Percentiles rank a stretch among this genome's conserved stretches.
Conservation (phyloP, 2,888 invertebrate genomes). For the Campopleginae sp. region DNA sequence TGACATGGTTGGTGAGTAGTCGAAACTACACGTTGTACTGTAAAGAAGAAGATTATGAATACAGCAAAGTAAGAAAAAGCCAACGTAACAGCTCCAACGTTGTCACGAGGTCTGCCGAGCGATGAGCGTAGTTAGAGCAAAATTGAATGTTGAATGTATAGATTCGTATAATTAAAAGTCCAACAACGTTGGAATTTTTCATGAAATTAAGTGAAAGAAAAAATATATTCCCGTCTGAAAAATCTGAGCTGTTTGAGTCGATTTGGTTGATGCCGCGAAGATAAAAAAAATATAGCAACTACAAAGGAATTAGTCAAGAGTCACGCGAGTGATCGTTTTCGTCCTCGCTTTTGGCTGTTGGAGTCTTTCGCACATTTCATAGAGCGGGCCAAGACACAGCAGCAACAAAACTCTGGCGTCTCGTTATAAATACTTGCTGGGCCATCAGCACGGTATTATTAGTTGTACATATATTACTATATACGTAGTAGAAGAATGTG, state of each 20-base stretch:
- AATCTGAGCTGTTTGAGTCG: not conserved
- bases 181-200: not conserved
- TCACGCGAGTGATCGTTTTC: not conserved
- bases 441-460: slow-evolving; percentile 37
- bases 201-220: not conserved
- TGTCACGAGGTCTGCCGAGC: not conserved
- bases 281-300: slow-evolving; percentile 58
- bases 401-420: slow-evolving; percentile 33
- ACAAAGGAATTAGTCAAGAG: slow-evolving; percentile 34
- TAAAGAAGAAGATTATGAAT: too few relatives aligned
- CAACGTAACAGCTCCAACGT: not conserved
- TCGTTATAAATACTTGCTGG: slow-evolving; percentile 14
- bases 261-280: slow-evolving; percentile 22
- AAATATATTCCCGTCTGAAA: not conserved
- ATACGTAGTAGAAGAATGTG: slow-evolving; percentile 44
- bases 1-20: not conserved
- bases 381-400: slow-evolving; percentile 30
- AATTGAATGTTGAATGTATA: not conserved
- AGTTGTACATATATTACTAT: slow-evolving; percentile 27
- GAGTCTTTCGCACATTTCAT: slow-evolving; percentile 38
- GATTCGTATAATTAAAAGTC: not conserved
- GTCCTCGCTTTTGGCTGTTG: slow-evolving; percentile 13
- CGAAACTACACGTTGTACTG: not conserved
- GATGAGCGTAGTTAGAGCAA: not conserved
- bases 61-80: not conserved